Percentiles rank a stretch among this genome's conserved stretches.
These are phyloP conservation scores for Mantis religiosa DNA, from an alignment of 2,888 invertebrate species.

Conservation along the genomic window DNA sequence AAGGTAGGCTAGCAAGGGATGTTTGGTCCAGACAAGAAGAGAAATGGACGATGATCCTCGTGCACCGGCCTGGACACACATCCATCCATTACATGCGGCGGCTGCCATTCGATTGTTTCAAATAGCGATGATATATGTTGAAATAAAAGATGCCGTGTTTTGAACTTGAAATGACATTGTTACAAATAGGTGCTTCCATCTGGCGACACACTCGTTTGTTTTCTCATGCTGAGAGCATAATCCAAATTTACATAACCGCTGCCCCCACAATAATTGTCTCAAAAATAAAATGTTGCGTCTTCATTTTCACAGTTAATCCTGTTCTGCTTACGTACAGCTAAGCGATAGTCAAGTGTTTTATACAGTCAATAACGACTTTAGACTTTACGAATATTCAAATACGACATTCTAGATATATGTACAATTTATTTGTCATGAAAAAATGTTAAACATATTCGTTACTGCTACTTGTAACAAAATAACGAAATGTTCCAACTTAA, in stretches of 20 bases:
- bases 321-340: too few species aligned
- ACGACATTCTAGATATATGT: too few species aligned
- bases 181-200: conserved; percentile 1
- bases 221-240: background rate
- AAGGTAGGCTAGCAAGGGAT: background rate
- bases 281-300: too few species aligned
- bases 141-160: background rate
- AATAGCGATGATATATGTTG: conserved; percentile 7
- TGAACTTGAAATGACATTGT: conserved; percentile 1
- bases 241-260: background rate
- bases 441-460: too few species aligned
- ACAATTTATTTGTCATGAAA: too few species aligned
- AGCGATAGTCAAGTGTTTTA: too few species aligned
- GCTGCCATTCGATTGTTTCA: conserved; percentile 18
- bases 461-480: too few species aligned
- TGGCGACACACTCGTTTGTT: background rate
- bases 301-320: too few species aligned
- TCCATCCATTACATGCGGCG: conserved; percentile 23
- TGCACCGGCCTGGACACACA: conserved; percentile 1
- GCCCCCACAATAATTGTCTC: background rate
- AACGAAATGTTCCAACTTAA: too few species aligned
- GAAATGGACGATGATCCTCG: background rate
- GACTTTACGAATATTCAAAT: too few species aligned
- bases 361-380: too few species aligned
- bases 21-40: background rate